Evolutionary conservation across 2,113 vertebrate genomes (phyloP).

Genomic region (Pachyramphus minor): DNA sequence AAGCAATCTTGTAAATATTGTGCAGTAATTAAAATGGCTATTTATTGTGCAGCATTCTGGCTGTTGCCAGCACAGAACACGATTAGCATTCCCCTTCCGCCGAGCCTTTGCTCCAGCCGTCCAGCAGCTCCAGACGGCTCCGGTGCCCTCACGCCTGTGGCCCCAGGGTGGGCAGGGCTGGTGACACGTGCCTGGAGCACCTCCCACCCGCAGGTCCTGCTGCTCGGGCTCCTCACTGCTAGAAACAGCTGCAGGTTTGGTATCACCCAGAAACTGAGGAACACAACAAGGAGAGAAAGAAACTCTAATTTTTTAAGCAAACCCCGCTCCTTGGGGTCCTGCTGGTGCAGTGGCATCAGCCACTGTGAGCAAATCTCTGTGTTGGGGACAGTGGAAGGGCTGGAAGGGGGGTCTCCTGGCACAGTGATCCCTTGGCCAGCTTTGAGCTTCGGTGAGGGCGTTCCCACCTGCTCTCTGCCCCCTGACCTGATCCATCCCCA

Average conservation of each 20-base stretch:
- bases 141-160: fast-evolving
- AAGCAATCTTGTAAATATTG: constrained; percentile 60
- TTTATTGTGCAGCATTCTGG: constrained; percentile 30
- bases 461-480: not conserved
- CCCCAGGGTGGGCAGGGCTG: fast-evolving
- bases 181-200: fast-evolving
- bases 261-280: not conserved
- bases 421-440: not conserved
- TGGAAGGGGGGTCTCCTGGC: not conserved
- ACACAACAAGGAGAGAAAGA: fast-evolving
- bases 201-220: fast-evolving
- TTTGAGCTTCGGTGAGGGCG: not conserved
- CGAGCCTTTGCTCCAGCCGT: not conserved
- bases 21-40: constrained; percentile 57
- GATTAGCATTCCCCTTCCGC: not conserved
- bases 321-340: not conserved
- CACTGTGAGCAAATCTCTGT: fast-evolving
- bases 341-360: not conserved
- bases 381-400: too few relatives aligned
- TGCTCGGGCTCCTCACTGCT: fast-evolving
- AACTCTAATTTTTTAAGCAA: not conserved
- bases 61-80: not conserved
- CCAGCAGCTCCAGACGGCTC: not conserved
- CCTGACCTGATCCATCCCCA: not conserved
- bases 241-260: fast-evolving